Evolutionary conservation across 2,797 vertebrate species (phyloP).

Genomic region (Cygnus olor): DNA sequence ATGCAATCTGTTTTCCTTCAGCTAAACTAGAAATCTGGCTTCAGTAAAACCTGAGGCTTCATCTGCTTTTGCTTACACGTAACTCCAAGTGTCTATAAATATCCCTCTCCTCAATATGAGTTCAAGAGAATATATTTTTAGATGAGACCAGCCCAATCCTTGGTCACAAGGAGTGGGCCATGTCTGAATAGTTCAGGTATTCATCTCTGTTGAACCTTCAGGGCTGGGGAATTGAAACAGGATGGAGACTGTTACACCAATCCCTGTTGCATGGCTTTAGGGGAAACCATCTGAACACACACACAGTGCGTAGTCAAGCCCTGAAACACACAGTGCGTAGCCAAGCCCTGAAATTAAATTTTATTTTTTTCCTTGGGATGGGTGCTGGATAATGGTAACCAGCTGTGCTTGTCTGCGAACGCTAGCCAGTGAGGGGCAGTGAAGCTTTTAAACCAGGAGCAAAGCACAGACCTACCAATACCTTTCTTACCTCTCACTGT

Average conservation of each 20-base stretch:
- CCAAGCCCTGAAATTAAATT: neutral
- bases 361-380: neutral
- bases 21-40: neutral
- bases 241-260: neutral
- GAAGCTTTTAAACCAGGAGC: neutral
- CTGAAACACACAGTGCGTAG: neutral
- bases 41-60: slow-evolving; percentile 25
- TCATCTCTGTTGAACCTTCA: neutral
- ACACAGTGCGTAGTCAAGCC: neutral
- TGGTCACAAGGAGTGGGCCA: neutral
- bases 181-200: neutral
- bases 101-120: neutral
- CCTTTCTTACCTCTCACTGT: neutral
- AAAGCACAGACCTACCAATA: neutral
- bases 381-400: neutral
- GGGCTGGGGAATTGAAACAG: neutral
- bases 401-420: neutral
- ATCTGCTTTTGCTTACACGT: slow-evolving; percentile 50
- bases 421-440: neutral
- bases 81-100: slow-evolving; percentile 41
- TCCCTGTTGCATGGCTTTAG: neutral
- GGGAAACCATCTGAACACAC: neutral
- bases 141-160: neutral
- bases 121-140: slow-evolving; percentile 28
- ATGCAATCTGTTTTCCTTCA: slow-evolving; percentile 22